Evolutionary conservation across 2,113 vertebrate genomes (phyloP).

Genomic region (Urocolius indicus): DNA sequence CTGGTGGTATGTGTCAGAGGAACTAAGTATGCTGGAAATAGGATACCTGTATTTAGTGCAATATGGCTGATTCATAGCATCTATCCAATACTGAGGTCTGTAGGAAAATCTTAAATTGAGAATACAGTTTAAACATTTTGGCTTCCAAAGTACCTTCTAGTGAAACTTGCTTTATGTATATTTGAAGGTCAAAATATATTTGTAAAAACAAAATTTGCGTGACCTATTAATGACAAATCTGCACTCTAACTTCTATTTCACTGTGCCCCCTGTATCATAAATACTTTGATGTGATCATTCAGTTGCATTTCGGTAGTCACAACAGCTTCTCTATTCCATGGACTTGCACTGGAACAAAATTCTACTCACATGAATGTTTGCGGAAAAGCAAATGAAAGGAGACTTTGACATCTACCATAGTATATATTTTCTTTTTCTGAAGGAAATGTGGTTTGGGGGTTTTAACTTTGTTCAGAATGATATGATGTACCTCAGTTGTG

Average conservation of each 20-base stretch:
- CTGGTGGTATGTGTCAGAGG: not conserved
- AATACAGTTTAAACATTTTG: not conserved
- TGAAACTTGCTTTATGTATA: not conserved
- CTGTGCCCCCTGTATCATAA: not conserved
- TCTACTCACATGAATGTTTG: not conserved
- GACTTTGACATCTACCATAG: not conserved
- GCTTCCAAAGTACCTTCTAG: not conserved
- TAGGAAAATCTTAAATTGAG: not conserved
- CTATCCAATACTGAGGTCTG: not conserved
- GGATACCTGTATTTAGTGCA: not conserved
- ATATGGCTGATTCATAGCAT: not conserved
- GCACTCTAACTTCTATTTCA: not conserved
- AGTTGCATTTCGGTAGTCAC: not conserved
- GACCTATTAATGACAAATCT: not conserved
- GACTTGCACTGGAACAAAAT: not conserved
- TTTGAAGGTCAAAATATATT: not conserved
- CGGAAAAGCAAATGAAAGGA: conserved; percentile 17
- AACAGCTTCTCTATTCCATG: not conserved
- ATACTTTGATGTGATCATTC: not conserved
- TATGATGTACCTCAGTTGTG: not conserved
- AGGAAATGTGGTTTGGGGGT: not conserved
- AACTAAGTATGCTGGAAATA: not conserved
- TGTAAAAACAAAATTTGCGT: not conserved
- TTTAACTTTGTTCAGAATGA: not conserved
- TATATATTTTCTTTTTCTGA: not conserved